These are phyloP conservation scores for Laupala kohalensis DNA, from an alignment of 1,140 invertebrate genomes.

Conservation along the genomic window DNA sequence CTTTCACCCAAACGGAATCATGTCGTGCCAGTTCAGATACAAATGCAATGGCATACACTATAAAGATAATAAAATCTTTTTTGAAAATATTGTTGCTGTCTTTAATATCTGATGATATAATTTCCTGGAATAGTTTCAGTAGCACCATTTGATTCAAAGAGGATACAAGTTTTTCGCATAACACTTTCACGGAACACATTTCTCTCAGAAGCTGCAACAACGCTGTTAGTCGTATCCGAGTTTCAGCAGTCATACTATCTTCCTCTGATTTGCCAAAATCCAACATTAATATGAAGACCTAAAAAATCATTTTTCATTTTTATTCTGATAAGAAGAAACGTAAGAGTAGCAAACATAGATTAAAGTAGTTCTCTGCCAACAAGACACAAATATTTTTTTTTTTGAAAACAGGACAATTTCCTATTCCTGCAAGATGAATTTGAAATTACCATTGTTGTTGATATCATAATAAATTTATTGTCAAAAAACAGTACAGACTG, in stretches of 20 bases:
- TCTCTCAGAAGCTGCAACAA: conserved; percentile 35
- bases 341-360: too few species aligned
- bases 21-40: conserved; percentile 30
- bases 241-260: conserved; percentile 7
- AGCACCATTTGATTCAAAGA: conserved; percentile 6
- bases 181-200: conserved; percentile 24
- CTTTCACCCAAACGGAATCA: conserved; percentile 30
- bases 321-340: too few species aligned
- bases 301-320: not conserved
- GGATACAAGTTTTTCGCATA: conserved; percentile 1
- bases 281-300: conserved; percentile 14
- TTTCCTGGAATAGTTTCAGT: conserved; percentile 9
- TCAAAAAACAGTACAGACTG: too few species aligned
- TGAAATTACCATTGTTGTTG: too few species aligned
- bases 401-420: too few species aligned
- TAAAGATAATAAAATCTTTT: conserved; percentile 29
- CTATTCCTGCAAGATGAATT: too few species aligned
- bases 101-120: conserved; percentile 5
- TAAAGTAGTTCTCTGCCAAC: too few species aligned
- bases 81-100: conserved; percentile 19
- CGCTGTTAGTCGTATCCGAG: conserved; percentile 20
- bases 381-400: too few species aligned
- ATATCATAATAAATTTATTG: too few species aligned
- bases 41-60: conserved; percentile 30
- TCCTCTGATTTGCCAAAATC: conserved; percentile 18